These are phyloP conservation scores for Atta texana DNA, from an alignment of 1,140 invertebrate species.

Conservation along the genomic window DNA sequence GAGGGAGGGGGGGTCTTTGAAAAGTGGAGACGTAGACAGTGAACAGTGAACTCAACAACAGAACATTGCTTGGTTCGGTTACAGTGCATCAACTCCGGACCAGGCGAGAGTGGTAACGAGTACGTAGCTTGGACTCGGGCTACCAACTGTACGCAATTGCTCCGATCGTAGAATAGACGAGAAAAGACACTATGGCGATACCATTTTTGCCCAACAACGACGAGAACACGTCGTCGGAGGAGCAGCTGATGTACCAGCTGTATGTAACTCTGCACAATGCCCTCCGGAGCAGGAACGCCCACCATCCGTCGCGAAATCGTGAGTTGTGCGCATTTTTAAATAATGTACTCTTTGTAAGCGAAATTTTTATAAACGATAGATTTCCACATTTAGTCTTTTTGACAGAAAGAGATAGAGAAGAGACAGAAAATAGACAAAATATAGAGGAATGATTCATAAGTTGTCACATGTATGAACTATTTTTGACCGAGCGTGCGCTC, in stretches of 20 bases:
- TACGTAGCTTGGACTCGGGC: not conserved
- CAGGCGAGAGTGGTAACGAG: not conserved
- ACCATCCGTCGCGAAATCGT: conserved; percentile 85
- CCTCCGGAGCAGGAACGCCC: conserved; percentile 80
- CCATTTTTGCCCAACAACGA: conserved; percentile 82
- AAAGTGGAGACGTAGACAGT: conserved; percentile 41
- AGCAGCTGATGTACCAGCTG: conserved; percentile 83
- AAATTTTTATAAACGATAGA: no score
- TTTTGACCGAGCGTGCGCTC: not conserved
- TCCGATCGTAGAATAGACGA: not conserved
- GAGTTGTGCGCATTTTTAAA: conserved; percentile 75
- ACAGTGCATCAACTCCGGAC: conserved; percentile 55
- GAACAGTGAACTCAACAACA: conserved; percentile 47
- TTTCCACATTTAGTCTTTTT: no score
- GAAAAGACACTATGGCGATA: conserved; percentile 14
- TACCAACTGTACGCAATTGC: conserved; percentile 11
- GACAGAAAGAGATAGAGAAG: no score
- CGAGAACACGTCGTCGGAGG: conserved; percentile 78
- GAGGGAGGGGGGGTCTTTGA: not conserved
- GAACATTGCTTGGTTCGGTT: conserved; percentile 68
- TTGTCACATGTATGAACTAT: not conserved
- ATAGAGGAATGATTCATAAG: not conserved
- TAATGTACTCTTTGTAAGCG: not conserved
- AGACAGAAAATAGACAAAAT: not conserved
- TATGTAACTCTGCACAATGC: conserved; percentile 84